Evolutionary conservation across 2,113 vertebrate genomes (phyloP), one percentile per base, ranked within the genome.

Genomic region (Archilochus colubris): DNA sequence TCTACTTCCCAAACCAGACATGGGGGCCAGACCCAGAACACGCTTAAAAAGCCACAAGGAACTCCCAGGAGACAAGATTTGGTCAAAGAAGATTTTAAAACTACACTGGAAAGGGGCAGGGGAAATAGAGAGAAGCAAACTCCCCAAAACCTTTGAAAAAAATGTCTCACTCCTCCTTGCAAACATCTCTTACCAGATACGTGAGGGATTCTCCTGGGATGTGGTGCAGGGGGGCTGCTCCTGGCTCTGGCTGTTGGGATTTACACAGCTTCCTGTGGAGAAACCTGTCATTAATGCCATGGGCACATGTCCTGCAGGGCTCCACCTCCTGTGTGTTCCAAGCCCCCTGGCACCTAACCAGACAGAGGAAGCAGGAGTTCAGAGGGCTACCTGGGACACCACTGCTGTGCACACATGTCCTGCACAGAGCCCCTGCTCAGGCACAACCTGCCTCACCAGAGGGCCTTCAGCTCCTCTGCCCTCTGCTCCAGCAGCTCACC

Each of bases 331-430:
- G 0, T 4, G 5, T 33, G 66, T 53, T 36, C 40, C 22, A 30
- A 79, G 46, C 28, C 54, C 55, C 1, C 2, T 1, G 6, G 30
- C 9, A n/a, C 0, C 0, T 14, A 48, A 43, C 19, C 44, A 17
- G 21, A 18, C 5, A 0, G 50, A 12, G 17, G 36, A 44, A 27
- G 36, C 28, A 51, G 63, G 12, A 67, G 55, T 46, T 43, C 7
- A 28, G 17, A 17, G 11, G 16, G 48, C 31, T 8, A 44, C 51
- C 36, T 53, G 46, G 20, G 58, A 9, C 4, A 40, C 9, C 8
- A 8, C 33, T 6, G 20, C 4, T 25, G 44, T 10, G 9, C 7
- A 12, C 0, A 1, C 2, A 1, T 22, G 7, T 7, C 57, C 30
- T 6, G 11, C 10, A 36, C 24, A 21, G 27, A 46, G 7, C 44